Base-by-base conservation (phyloP, 1,140 invertebrate genomes). In the Danaus melanippus region DNA sequence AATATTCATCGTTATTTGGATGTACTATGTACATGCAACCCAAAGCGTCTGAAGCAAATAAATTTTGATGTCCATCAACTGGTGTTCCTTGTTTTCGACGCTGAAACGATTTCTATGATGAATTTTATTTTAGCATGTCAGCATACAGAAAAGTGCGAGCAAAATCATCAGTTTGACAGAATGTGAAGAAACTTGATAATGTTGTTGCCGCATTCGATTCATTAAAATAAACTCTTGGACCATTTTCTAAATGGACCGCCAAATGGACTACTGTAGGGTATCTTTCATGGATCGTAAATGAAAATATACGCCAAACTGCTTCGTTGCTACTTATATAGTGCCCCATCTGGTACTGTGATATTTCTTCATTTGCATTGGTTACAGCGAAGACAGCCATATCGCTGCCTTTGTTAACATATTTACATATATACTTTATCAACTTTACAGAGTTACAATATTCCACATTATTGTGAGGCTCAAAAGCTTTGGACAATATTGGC, bases 381-480 rank as follows among this genome's bases (percentile, higher is more conserved):
- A 58, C 32, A 40, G 47, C 53, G 68, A 82, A 78, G 12, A 74
- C 64, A 44, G 80, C 79, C 72, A 74, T 69, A 66, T 86, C 79
- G 58, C 65, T 79, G 12, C 77, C 78, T 75, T 87, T 87, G 46
- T 80, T 76, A 49, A 88, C 73, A 71, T 86, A 88, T 60, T 86
- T 87, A 63, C 72, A 87, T 63, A 88, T 71, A 60, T 89, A 89
- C 48, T 56, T 50, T 50, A 89, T 83, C 10, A 70, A 74, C 66
- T 86, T 88, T 15, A 89, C 76, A 39, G 82, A 86, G 62, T 82
- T 76, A 66, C 83, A 89, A 62, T 65, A 82, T 71, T 89, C 84
- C 11, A 89, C 80, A 63, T 89, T 89, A 32, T 84, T 76, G 64
- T 89, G 88, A 51, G 82, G 64, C 46, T 89, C 73, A 62, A 76